A percentile compares a stretch with the other conserved stretches of the same genome.
phyloP scores from a whole-genome alignment of 2,797 vertebrate species.

The Poecilia gillii region DNA sequence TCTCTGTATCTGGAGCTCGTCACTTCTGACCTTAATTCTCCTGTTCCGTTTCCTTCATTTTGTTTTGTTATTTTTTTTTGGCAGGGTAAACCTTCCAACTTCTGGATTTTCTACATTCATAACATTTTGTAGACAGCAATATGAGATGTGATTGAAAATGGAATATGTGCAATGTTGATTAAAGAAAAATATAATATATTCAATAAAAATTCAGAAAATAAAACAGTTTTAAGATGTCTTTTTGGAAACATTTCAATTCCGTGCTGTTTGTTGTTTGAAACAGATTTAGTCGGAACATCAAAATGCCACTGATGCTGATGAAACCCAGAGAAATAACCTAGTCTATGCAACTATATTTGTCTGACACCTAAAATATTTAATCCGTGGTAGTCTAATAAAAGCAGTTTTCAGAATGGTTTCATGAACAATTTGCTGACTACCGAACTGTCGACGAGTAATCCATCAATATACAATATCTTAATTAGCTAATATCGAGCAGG shows the following conservation, averaged over 20 bases:
- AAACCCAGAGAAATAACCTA: not conserved
- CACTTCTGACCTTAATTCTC: slow-evolving; percentile 71
- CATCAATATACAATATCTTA: not conserved
- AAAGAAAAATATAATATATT: slow-evolving; percentile 87
- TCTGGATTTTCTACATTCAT: slow-evolving; percentile 86
- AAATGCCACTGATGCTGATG: not conserved
- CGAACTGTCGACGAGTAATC: not conserved
- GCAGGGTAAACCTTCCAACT: slow-evolving; percentile 69
- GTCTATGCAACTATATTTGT: not conserved
- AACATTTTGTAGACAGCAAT: slow-evolving; percentile 89
- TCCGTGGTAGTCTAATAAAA: not conserved
- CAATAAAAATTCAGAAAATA: slow-evolving; percentile 83
- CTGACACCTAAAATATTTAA: not conserved
- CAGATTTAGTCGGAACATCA: not conserved
- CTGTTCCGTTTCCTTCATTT: slow-evolving; percentile 43
- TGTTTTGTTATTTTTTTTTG: slow-evolving; percentile 31
- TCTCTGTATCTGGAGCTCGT: slow-evolving; percentile 68
- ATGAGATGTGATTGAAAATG: slow-evolving; percentile 87
- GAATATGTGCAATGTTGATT: slow-evolving; percentile 88
- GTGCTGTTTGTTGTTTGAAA: not conserved
- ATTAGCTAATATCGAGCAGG: not conserved
- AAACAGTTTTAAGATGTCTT: slow-evolving; percentile 4
- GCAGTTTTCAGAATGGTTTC: not conserved
- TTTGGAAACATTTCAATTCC: not conserved
- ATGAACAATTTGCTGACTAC: not conserved